Evolutionary conservation across 2,113 vertebrate species (phyloP).

Genomic region (Tragulus kanchil): DNA sequence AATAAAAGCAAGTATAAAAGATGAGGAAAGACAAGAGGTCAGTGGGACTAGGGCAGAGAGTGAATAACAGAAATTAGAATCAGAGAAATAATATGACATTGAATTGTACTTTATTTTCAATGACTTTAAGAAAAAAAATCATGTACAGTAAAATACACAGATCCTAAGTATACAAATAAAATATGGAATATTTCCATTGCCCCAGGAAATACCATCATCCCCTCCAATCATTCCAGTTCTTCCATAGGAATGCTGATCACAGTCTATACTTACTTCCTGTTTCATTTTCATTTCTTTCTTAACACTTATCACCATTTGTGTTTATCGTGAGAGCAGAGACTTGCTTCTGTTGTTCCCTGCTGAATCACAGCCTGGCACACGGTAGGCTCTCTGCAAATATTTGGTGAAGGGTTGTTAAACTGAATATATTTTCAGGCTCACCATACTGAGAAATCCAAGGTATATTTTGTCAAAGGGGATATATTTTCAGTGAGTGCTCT

Average conservation of each 20-base stretch:
- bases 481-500: neutral
- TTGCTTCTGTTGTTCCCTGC: neutral
- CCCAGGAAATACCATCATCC: neutral
- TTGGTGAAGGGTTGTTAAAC: neutral
- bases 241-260: neutral
- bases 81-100: neutral
- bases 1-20: neutral
- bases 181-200: neutral
- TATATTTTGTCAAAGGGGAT: neutral
- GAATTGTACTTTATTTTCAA: neutral
- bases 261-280: neutral
- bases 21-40: neutral
- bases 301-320: neutral
- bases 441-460: neutral
- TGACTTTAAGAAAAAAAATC: conserved; percentile 36
- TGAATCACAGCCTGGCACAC: neutral
- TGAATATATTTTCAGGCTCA: neutral
- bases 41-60: neutral
- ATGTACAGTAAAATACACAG: neutral
- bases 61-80: neutral
- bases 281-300: neutral
- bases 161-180: neutral
- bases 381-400: neutral
- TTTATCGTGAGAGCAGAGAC: neutral
- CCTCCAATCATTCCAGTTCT: neutral